Evolutionary conservation across 2,888 invertebrate genomes (phyloP), one percentile per base, ranked within the genome.

Genomic region (Sarcophaga rosellei): DNA sequence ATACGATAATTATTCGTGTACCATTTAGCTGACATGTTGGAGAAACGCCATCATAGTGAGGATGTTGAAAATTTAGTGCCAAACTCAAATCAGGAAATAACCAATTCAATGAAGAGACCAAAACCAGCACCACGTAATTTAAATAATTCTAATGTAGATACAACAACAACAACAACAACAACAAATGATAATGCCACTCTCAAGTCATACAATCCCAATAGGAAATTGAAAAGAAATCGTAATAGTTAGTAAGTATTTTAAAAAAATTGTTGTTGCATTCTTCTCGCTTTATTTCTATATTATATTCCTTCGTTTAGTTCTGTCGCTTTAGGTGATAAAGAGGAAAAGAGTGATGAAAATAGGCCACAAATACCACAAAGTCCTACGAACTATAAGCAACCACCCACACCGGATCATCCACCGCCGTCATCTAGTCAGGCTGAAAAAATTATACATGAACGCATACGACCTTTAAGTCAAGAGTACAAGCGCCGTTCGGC

Each of bases 391-490:
- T 98, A 98, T 90, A 95, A 96, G 76, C 98, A 98, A 93, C 98
- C 98, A 15, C 97, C 98, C 12, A 98, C 98, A 15, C 98, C 98
- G 0, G 98, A 98, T 89, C 98, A 98, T 94, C 98, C 98, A 4
- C 98, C 98, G 2, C 98, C 98, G 0, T 96, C 97, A 12, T 97
- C 98, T 4, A 95, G 95, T 90, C 97, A 98, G 89, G 98, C 98
- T 0, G 97, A 97, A 93, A 96, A 95, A 93, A 96, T 96, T 90
- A 98, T 98, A 90, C 97, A 97, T 91, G 97, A 97, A 92, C 95
- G 97, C 93, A 98, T 98, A 91, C 95, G 97, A 90, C 98, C 98
- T 23, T 93, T 97, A 83, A 97, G 97, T 94, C 97, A 97, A 96
- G 98, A 98, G 94, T 92, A 91, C 74, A 91, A 92, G 53, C 89